Percentiles rank a stretch among this genome's conserved stretches.
These are phyloP conservation scores for Pachydiplax longipennis DNA, from an alignment of 2,888 invertebrate species.

Conservation along the genomic window DNA sequence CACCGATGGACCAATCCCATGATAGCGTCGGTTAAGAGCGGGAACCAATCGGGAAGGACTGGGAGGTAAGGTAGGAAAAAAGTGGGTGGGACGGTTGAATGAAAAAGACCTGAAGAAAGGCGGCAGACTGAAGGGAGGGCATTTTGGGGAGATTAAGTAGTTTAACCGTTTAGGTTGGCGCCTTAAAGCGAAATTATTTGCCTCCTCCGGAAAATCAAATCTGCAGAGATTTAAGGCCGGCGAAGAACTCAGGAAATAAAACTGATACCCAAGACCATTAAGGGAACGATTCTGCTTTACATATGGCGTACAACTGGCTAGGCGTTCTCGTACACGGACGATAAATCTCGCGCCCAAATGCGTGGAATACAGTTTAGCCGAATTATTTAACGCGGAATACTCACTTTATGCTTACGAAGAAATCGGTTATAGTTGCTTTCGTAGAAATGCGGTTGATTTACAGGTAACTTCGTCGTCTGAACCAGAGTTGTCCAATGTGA, in stretches of 20 bases:
- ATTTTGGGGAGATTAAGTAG: neutral
- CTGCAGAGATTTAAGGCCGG: neutral
- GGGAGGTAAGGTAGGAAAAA: neutral
- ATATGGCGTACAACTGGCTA: too few relatives aligned
- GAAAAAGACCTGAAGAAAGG: slow-evolving; percentile 15
- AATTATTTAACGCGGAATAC: too few relatives aligned
- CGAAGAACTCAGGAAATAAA: neutral
- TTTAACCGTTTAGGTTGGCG: neutral
- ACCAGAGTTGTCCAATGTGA: too few relatives aligned
- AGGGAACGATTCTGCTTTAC: too few relatives aligned
- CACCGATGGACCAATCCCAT: slow-evolving; percentile 21
- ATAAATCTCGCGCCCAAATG: too few relatives aligned
- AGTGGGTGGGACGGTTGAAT: slow-evolving; percentile 16
- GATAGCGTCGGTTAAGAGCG: slow-evolving; percentile 46
- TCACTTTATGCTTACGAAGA: too few relatives aligned
- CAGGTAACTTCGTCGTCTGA: too few relatives aligned
- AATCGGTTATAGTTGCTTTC: too few relatives aligned
- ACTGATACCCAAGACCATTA: too few relatives aligned
- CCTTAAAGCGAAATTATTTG: neutral
- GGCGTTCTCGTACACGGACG: too few relatives aligned
- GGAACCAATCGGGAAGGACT: slow-evolving; percentile 47
- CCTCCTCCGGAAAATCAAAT: neutral
- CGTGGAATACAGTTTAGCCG: too few relatives aligned
- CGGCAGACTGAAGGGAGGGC: neutral
- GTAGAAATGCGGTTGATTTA: too few relatives aligned